These are phyloP conservation scores for Drosophila anomalata DNA, from an alignment of 2,888 invertebrate genomes.

Conservation along the genomic window DNA sequence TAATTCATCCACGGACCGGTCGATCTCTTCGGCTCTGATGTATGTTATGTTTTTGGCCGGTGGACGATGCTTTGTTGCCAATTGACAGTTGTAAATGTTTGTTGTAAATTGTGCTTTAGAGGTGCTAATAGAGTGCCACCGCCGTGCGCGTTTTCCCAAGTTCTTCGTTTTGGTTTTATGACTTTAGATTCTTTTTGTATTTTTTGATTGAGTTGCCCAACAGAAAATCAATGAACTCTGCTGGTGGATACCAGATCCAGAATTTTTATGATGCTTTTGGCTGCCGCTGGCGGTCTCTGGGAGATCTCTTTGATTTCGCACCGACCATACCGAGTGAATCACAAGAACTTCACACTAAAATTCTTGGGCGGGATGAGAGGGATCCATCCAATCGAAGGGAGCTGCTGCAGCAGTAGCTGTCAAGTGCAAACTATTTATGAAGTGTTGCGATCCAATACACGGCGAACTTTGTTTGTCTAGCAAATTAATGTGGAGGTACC, in stretches of 20 bases:
- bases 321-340: slow-evolving; percentile 65
- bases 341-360: slow-evolving; percentile 71
- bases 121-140: slow-evolving; percentile 81
- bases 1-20: slow-evolving; percentile 55
- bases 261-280: slow-evolving; percentile 71
- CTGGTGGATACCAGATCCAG: slow-evolving; percentile 48
- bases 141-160: slow-evolving; percentile 74
- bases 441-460: slow-evolving; percentile 38
- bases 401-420: slow-evolving; percentile 60
- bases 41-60: slow-evolving; percentile 8
- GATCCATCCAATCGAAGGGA: slow-evolving; percentile 11
- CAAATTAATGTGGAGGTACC: slow-evolving; percentile 59
- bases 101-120: slow-evolving; percentile 79
- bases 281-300: slow-evolving; percentile 14
- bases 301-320: slow-evolving; percentile 70
- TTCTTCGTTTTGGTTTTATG: slow-evolving; percentile 38
- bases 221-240: slow-evolving; percentile 74
- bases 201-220: slow-evolving; percentile 55
- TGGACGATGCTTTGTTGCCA: slow-evolving; percentile 70
- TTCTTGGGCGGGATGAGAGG: slow-evolving; percentile 16
- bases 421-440: slow-evolving; percentile 75
- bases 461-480: slow-evolving; percentile 63
- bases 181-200: slow-evolving; percentile 26
- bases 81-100: slow-evolving; percentile 81
- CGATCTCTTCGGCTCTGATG: slow-evolving; percentile 17